These are phyloP conservation scores for Stenolophus ochropezus DNA, from an alignment of 2,888 invertebrate species.

Conservation along the genomic window DNA sequence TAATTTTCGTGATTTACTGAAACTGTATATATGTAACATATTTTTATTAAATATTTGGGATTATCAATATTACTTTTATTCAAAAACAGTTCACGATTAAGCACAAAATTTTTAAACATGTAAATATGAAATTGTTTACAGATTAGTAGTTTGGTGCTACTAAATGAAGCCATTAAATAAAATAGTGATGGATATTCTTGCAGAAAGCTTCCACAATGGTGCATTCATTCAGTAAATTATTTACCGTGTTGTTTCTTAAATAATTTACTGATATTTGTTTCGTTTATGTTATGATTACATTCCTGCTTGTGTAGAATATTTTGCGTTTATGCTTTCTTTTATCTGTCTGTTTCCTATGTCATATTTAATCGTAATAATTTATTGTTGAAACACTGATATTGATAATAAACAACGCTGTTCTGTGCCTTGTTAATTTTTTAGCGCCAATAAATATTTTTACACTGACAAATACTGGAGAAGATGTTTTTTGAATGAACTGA, in stretches of 20 bases:
- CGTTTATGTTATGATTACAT: slow-evolving; percentile 22
- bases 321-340: slow-evolving; percentile 24
- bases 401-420: slow-evolving; percentile 39
- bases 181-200: slow-evolving; percentile 41
- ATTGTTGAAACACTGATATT: slow-evolving; percentile 39
- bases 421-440: slow-evolving; percentile 45
- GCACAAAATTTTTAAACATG: slow-evolving; percentile 22
- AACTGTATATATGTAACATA: slow-evolving; percentile 59
- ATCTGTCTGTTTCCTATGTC: slow-evolving; percentile 18
- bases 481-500: slow-evolving; percentile 2
- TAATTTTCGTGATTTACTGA: slow-evolving; percentile 43
- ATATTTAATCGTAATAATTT: slow-evolving; percentile 40
- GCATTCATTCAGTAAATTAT: slow-evolving; percentile 31
- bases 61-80: slow-evolving; percentile 47
- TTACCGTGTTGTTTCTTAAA: background rate
- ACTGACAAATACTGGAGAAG: slow-evolving; percentile 12
- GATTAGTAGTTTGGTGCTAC: slow-evolving; percentile 40
- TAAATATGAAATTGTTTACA: slow-evolving; percentile 34
- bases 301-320: slow-evolving; percentile 42
- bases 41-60: slow-evolving; percentile 56
- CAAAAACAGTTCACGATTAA: slow-evolving; percentile 65
- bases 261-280: background rate
- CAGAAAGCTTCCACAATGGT: slow-evolving; percentile 37
- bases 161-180: slow-evolving; percentile 29
- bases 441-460: slow-evolving; percentile 45